Evolutionary conservation across 1,140 invertebrate genomes (phyloP).

Genomic region (Spodoptera litura): DNA sequence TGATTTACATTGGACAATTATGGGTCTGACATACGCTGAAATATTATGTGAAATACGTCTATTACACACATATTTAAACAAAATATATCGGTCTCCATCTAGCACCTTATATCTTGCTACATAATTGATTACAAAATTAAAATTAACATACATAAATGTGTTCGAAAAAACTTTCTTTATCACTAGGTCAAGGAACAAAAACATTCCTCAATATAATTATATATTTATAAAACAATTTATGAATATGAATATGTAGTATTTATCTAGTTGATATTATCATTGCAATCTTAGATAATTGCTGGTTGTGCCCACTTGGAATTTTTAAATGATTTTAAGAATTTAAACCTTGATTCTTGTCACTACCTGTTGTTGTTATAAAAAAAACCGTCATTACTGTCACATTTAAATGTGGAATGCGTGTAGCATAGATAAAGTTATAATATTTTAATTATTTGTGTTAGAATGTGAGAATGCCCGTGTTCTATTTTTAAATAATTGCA

Average conservation of each 20-base stretch:
- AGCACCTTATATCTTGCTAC: no score
- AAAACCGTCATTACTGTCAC: background rate
- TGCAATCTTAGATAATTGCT: slow-evolving; percentile 9
- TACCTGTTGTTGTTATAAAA: slow-evolving; percentile 3
- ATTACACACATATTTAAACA: no score
- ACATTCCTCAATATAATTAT: background rate
- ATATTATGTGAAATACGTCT: no score
- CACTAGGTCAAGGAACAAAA: slow-evolving; percentile 7
- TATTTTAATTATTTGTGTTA: background rate
- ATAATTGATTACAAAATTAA: no score
- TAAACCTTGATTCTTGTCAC: background rate
- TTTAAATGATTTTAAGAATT: slow-evolving; percentile 22
- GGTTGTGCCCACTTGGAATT: slow-evolving; percentile 1
- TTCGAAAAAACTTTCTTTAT: background rate
- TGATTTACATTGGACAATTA: no score
- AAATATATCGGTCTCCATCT: no score
- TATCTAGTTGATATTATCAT: slow-evolving; percentile 11
- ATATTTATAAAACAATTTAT: slow-evolving; percentile 2
- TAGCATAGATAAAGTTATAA: background rate
- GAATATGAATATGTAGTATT: slow-evolving; percentile 14
- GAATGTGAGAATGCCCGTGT: no score
- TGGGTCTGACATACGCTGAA: no score
- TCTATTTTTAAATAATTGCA: background rate
- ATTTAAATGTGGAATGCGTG: slow-evolving; percentile 8
- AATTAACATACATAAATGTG: background rate